Conservation (phyloP, 2,888 invertebrate species). For the Argynnis bischoffii region DNA sequence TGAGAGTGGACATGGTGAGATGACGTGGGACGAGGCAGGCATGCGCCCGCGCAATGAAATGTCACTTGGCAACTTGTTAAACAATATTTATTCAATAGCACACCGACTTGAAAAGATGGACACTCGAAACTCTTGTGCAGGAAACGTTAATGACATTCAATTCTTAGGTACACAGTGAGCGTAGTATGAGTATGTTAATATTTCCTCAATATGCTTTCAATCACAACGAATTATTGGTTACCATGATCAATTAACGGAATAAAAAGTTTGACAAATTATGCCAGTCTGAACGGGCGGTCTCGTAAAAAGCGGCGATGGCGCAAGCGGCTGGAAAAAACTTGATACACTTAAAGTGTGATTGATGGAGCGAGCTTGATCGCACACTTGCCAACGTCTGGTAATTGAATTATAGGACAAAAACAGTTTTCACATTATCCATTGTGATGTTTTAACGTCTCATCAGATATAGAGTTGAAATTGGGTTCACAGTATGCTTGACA, state of each 20-base stretch:
- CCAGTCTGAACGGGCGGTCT: constrained; percentile 59
- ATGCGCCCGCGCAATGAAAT: constrained; percentile 63
- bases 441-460: constrained; percentile 47
- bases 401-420: constrained; percentile 75
- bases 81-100: constrained; percentile 78
- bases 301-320: constrained; percentile 56
- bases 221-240: constrained; percentile 38
- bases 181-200: constrained; percentile 61
- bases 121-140: constrained; percentile 73
- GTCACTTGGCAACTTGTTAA: constrained; percentile 76
- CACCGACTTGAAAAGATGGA: constrained; percentile 65
- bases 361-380: constrained; percentile 63
- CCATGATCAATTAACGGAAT: constrained; percentile 65
- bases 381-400: constrained; percentile 64
- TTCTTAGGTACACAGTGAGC: constrained; percentile 64
- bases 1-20: constrained; percentile 58
- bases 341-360: constrained; percentile 80
- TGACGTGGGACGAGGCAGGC: constrained; percentile 60
- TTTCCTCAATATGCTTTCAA: constrained; percentile 39
- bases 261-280: constrained; percentile 76
- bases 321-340: constrained; percentile 61
- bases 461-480: constrained; percentile 55
- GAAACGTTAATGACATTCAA: constrained; percentile 77
- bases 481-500: constrained; percentile 41
- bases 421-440: constrained; percentile 48